Evolutionary conservation across 2,113 vertebrate species (phyloP).

Genomic region (Vombatus ursinus): DNA sequence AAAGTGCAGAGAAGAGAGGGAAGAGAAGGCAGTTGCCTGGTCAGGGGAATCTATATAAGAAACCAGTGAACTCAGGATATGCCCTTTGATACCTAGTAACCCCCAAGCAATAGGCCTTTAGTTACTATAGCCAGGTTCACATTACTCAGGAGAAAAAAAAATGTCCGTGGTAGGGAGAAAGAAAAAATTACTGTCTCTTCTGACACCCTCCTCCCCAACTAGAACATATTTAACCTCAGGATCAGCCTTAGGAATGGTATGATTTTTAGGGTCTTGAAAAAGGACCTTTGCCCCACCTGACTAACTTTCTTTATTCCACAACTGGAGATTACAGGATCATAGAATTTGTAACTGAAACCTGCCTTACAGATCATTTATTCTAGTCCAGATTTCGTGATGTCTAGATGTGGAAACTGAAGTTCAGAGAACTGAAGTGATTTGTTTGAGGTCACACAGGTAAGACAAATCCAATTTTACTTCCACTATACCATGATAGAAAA

Average conservation of each 20-base stretch:
- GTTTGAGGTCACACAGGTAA: background rate
- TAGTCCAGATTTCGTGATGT: background rate
- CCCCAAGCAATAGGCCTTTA: background rate
- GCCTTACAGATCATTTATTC: background rate
- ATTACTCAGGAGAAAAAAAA: background rate
- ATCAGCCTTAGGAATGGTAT: background rate
- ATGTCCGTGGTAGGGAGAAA: background rate
- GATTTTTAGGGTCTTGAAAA: background rate
- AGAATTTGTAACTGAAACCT: background rate
- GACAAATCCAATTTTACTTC: background rate
- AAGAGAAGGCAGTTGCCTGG: background rate
- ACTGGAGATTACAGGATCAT: background rate
- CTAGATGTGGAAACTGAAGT: background rate
- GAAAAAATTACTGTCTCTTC: background rate
- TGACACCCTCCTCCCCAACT: background rate
- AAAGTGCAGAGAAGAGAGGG: background rate
- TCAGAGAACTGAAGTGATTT: background rate
- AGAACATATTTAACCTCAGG: background rate
- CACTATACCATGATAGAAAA: background rate
- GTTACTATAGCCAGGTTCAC: background rate
- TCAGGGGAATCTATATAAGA: background rate
- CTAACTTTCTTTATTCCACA: background rate
- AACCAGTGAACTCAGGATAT: background rate
- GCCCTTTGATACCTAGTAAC: background rate
- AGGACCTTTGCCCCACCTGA: background rate